Evolutionary conservation across 2,888 invertebrate species (phyloP), one percentile per base, ranked within the genome.

Genomic region (Blastobasis lacticolella): DNA sequence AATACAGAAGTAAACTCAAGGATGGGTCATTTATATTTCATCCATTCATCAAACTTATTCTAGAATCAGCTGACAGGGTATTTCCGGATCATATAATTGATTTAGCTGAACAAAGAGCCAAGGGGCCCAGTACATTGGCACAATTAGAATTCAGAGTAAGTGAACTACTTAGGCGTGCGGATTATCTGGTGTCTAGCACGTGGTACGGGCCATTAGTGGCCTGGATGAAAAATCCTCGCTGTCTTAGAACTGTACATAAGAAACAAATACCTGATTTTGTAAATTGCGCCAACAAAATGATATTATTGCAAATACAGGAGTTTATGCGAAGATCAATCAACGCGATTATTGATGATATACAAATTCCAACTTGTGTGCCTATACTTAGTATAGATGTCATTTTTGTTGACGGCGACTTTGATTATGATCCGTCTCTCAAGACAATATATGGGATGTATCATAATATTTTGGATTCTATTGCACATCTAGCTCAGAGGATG

Each of bases 241-340:
- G 88, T 56, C 60, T 88, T 7, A 78, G 67, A 68, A 81, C 79
- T 10, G 79, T 88, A 81, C 72, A 69, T 9, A 62, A 66, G 1
- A 87, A 78, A 54, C 78, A 68, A 57, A 69, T 84, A 56, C 72
- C 82, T 0, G 69, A 71, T 10, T 87, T 89, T 63, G 74, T 88
- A 5, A 77, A 62, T 59, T 87, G 86, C 62, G 81, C 87, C 10
- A 81, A 81, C 8, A 87, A 77, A 71, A 82, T 84, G 67, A 87
- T 89, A 65, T 81, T 86, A 4, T 83, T 88, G 63, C 91, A 92
- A 73, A 89, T 95, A 60, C 91, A 92, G 61, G 90, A 91, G 62
- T 67, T 92, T 40, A 92, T 94, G 85, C 90, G 91, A 49, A 83
- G 90, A 50, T 93, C 94, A 6, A 90, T 94, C 46, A 82, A 91